Evolutionary conservation across 2,888 invertebrate genomes (phyloP), one percentile per base, ranked within the genome.

Genomic region (Drosophila histrio): DNA sequence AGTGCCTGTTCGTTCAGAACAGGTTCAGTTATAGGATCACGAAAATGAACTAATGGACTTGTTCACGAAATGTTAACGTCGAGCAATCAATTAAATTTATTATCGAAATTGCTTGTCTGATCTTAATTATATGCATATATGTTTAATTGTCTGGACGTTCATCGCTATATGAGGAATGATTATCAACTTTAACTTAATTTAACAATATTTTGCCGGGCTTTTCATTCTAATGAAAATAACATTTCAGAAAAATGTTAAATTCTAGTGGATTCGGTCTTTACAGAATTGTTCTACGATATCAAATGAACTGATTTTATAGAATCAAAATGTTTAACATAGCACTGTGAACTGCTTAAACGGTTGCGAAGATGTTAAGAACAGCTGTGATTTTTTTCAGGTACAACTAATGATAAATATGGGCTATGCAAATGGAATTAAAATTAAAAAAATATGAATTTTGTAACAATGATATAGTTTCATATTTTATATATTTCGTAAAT

Each of bases 311-410:
- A 7, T 21, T 39, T 39, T 11, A 32, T 32, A 60, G 34, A 65
- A 50, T 36, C 56, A 60, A 72, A 72, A 61, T 72, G 66, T 72
- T 53, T 69, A 69, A 62, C 70, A 69, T 34, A 50, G 57, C 47
- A 57, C 44, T 11, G 8, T 28, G 19, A 21, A 38, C 15, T 17
- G 7, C 30, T 17, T n/a, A 34, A 52, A 34, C 36, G 34, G 22
- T 36, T 15, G 30, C 17, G 11, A 15, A 39, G 17, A 47, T 52
- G 57, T 24, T 62, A 52, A 11, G n/a, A 32, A 47, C 17, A 30
- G 38, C 38, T 38, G 38, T 19, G n/a, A n/a, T 30, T 30, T n/a
- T 44, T 26, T 26, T 43, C 44, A 58, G 38, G 64, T 17, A 13
- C 11, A 5, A 6, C 36, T 26, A 53, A 36, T 43, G 24, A 39